Evolutionary conservation across 2,797 vertebrate species (phyloP).

Genomic region (Melopsittacus undulatus): DNA sequence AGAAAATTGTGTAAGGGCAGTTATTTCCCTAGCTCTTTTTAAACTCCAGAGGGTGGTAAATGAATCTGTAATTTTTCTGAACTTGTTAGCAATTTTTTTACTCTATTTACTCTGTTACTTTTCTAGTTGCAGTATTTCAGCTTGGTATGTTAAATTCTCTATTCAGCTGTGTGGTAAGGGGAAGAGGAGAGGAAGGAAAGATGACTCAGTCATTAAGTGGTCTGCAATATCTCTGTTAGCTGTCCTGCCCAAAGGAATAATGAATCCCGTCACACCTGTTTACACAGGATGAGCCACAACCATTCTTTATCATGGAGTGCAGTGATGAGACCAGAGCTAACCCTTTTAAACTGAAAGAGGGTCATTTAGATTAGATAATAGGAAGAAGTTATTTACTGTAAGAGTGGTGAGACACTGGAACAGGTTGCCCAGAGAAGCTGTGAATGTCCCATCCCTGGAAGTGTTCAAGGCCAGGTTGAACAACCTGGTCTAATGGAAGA

Average conservation of each 20-base stretch:
- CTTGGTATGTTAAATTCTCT: background rate
- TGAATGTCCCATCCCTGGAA: background rate
- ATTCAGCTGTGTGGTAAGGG: background rate
- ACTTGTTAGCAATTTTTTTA: background rate
- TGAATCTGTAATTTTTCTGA: background rate
- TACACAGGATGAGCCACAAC: background rate
- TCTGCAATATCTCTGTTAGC: background rate
- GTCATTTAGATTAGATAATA: background rate
- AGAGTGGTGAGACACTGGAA: background rate
- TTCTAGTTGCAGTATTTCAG: background rate
- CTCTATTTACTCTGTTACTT: background rate
- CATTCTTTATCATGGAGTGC: background rate
- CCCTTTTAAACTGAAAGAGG: background rate
- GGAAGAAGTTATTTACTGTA: background rate
- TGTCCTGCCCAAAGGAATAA: background rate
- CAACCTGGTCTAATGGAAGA: background rate
- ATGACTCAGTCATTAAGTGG: background rate
- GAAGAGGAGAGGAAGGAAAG: background rate
- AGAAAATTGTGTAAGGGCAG: background rate
- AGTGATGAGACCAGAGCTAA: background rate
- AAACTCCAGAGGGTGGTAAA: background rate
- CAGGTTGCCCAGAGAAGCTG: background rate
- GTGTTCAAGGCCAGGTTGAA: background rate
- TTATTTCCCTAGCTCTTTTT: background rate
- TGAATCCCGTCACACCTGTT: background rate